Conservation (phyloP, 2,888 invertebrate genomes). For the Aphidoletes aphidimyza region DNA sequence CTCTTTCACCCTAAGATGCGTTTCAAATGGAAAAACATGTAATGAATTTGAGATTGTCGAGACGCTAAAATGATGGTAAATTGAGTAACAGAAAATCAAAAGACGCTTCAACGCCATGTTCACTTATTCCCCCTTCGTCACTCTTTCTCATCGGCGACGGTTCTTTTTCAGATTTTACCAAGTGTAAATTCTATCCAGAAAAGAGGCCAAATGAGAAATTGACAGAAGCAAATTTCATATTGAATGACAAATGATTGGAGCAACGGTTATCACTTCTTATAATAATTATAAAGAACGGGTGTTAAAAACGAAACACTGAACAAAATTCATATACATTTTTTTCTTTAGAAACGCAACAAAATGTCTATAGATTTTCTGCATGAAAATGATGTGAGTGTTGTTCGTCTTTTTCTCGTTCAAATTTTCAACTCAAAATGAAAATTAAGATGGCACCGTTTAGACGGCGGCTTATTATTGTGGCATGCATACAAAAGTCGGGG, state of each 20-base stretch:
- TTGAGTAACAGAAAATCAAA: background rate
- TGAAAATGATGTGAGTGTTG: background rate
- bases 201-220: no score
- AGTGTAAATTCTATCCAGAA: no score
- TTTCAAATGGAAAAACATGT: background rate
- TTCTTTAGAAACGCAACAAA: background rate
- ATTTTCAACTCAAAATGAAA: background rate
- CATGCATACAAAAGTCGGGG: background rate
- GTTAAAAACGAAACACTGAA: no score
- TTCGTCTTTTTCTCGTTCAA: background rate
- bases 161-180: background rate
- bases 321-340: background rate
- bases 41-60: slow-evolving; percentile 4
- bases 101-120: background rate
- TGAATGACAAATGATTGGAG: no score
- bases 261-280: no score
- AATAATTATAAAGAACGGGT: no score
- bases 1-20: background rate
- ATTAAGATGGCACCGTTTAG: slow-evolving; percentile 40
- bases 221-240: no score
- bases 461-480: background rate
- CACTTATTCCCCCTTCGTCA: background rate
- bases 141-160: background rate
- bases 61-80: background rate
- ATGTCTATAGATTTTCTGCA: no score